phyloP scores from a whole-genome alignment of 1,140 invertebrate species.

The Drosophila triauraria region DNA sequence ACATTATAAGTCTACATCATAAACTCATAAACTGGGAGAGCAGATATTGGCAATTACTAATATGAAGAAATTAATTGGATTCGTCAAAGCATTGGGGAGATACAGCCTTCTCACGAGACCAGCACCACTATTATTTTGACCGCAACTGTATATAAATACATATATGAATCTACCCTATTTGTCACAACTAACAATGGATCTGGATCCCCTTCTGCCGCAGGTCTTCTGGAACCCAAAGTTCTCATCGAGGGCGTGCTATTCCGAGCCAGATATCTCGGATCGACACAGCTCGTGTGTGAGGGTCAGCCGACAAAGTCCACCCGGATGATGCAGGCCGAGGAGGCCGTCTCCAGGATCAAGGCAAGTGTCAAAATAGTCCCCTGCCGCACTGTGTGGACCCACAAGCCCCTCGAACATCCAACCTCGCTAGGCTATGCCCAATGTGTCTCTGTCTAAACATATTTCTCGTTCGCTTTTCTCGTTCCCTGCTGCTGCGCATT shows the following conservation, averaged over 20 bases:
- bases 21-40: too few species aligned
- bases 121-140: too few species aligned
- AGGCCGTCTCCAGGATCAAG: constrained; percentile 99
- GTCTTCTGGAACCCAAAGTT: constrained; percentile 86
- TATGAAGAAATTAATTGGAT: too few species aligned
- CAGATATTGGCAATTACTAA: too few species aligned
- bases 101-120: too few species aligned
- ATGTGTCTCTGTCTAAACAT: constrained; percentile 25
- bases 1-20: too few species aligned
- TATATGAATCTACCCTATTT: not conserved
- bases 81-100: too few species aligned
- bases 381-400: too few species aligned
- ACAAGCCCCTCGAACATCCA: not conserved
- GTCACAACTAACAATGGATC: not conserved
- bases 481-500: constrained; percentile 60
- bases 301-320: constrained; percentile 99
- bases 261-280: constrained; percentile 98
- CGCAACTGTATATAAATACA: too few species aligned
- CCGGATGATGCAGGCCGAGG: constrained; percentile 99
- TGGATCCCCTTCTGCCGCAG: constrained; percentile 24
- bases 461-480: constrained; percentile 42
- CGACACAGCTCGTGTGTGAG: constrained; percentile 99
- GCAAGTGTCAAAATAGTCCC: constrained; percentile 86
- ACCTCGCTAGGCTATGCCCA: constrained; percentile 25
- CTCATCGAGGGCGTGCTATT: constrained; percentile 99